Base-by-base conservation (phyloP, 2,113 vertebrate species). In the Blennius ocellaris region DNA sequence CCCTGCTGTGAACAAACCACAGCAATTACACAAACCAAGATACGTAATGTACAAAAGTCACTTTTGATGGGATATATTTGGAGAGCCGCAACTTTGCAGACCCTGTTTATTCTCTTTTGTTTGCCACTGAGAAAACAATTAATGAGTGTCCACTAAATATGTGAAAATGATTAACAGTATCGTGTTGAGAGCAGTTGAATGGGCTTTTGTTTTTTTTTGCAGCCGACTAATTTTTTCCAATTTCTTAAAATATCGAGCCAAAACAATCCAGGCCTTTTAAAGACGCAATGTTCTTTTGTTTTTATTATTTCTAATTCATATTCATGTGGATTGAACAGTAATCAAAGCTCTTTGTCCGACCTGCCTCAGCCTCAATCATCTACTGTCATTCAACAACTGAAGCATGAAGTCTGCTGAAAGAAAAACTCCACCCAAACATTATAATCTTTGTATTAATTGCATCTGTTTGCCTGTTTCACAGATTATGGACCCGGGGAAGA, bases 1-100 rank as follows among this genome's bases (percentile, higher is more conserved):
- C 30, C 82, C 78, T 45, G 77, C 82, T 89, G 88, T 56, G 85
- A 88, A 85, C 79, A 88, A 89, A 84, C 85, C 53, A 44, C 77
- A 76, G 87, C 81, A 90, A 89, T 90, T 87, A 90, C 57, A 40
- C 48, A 16, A 76, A 69, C 55, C 11, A 59, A 83, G 72, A 84
- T 59, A 54, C 72, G 81, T 71, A 63, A 75, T 66, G 74, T 74
- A 62, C 47, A 80, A 72, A 85, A 80, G 67, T 69, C 53, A 75
- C 73, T 62, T 80, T 15, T 76, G 69, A 69, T 50, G 48, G 55
- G 70, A 16, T 80, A 55, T 68, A 78, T 81, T 76, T 66, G 68
- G 67, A 78, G 56, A 51, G 53, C 70, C 30, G 12, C 47, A 73
- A 52, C 16, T 54, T 71, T 16, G 40, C 17, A 43, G 54, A 30